phyloP scores from a whole-genome alignment of 2,113 vertebrate genomes.

The Saimiri boliviensis region DNA sequence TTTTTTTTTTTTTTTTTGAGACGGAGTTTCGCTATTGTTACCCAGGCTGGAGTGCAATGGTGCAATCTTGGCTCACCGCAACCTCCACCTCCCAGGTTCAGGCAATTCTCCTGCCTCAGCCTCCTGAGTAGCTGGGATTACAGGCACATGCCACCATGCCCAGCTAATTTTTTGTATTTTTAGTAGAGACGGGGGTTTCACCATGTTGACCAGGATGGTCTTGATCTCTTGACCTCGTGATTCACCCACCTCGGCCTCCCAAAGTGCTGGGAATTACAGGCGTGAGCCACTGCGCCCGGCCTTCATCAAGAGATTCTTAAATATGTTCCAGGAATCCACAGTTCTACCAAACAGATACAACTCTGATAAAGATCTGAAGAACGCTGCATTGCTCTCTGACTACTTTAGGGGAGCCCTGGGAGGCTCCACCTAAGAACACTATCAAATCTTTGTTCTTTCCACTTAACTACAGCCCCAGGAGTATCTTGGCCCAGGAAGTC shows the following conservation, averaged over 20 bases:
- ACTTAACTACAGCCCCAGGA: too few relatives aligned
- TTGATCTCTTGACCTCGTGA: neutral
- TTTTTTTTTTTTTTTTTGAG: too few relatives aligned
- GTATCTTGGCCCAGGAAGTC: too few relatives aligned
- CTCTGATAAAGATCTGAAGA: too few relatives aligned
- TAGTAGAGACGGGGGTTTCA: neutral
- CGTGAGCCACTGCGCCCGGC: neutral
- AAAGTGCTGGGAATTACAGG: neutral
- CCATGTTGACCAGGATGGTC: neutral
- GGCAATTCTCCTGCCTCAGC: neutral
- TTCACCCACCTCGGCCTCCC: neutral
- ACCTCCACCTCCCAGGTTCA: neutral
- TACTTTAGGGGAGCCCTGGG: too few relatives aligned
- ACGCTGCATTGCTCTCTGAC: too few relatives aligned
- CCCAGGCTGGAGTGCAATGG: neutral
- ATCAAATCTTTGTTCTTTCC: too few relatives aligned
- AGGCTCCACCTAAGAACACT: too few relatives aligned
- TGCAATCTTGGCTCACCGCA: neutral
- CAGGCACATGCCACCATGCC: accelerated
- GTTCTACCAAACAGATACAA: neutral
- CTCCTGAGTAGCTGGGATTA: neutral
- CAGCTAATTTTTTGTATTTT: neutral
- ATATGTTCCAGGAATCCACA: too few relatives aligned
- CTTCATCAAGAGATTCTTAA: neutral
- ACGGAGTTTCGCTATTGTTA: neutral